Evolutionary conservation across 2,797 vertebrate species (phyloP).

Genomic region (Enteromius radiatus): DNA sequence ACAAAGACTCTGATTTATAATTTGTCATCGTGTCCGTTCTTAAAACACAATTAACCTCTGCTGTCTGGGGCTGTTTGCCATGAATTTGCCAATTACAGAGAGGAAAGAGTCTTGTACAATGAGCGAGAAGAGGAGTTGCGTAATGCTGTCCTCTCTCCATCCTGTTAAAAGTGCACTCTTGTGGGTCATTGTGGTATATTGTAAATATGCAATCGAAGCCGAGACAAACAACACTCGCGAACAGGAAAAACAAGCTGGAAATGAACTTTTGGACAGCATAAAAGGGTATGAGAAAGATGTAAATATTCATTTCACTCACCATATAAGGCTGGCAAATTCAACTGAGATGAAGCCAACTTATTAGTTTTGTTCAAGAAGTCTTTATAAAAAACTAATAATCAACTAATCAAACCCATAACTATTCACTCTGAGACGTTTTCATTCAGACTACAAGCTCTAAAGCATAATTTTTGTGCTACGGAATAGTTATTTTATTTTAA

Average conservation of each 20-base stretch:
- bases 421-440: neutral
- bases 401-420: neutral
- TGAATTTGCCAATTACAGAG: constrained; percentile 54
- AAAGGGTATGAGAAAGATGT: neutral
- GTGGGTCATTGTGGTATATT: constrained; percentile 12
- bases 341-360: neutral
- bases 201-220: constrained; percentile 12
- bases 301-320: neutral
- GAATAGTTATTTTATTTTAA: too few species aligned
- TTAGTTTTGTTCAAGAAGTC: neutral
- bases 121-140: neutral
- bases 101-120: constrained; percentile 23
- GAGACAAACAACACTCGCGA: neutral
- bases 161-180: constrained; percentile 24
- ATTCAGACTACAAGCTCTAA: neutral
- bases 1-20: constrained; percentile 43
- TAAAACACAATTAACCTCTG: constrained; percentile 60
- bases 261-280: neutral
- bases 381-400: neutral
- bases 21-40: constrained; percentile 45
- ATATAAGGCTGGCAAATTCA: constrained; percentile 7
- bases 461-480: neutral
- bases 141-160: neutral
- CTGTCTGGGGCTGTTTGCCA: constrained; percentile 45
- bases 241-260: neutral